A percentile compares a stretch with the other conserved stretches of the same genome.
Conservation (phyloP, 2,888 invertebrate species). For the Lepidonotus clava region DNA sequence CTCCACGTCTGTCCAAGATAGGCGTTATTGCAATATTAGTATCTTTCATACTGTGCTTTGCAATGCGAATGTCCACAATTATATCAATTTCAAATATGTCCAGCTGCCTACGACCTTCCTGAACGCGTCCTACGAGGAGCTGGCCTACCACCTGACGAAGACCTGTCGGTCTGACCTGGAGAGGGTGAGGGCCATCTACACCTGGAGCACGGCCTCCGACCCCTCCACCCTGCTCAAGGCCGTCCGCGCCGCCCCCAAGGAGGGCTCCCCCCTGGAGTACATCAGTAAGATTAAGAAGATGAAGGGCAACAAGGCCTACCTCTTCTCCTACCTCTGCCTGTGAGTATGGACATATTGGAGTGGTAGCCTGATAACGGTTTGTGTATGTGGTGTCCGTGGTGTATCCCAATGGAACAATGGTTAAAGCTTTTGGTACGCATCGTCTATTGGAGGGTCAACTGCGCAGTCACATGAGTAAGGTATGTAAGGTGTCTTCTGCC, state of each 20-base stretch:
- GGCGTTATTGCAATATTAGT: neutral
- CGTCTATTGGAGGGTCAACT: neutral
- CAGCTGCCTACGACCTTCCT: too few relatives aligned
- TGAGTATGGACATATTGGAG: neutral
- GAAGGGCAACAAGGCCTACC: constrained; percentile 77
- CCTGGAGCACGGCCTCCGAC: constrained; percentile 76
- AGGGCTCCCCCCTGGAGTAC: constrained; percentile 75
- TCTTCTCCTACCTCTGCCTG: constrained; percentile 66
- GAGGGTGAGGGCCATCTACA: constrained; percentile 71
- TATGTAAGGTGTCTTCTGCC: too few relatives aligned
- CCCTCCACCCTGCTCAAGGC: constrained; percentile 69
- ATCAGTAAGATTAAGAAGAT: constrained; percentile 74
- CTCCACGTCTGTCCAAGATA: neutral
- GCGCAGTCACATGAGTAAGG: too few relatives aligned
- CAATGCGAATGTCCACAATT: too few relatives aligned
- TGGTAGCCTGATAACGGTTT: neutral
- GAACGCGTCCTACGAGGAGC: constrained; percentile 4
- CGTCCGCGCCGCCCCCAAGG: constrained; percentile 68
- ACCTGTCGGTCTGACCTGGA: constrained; percentile 2
- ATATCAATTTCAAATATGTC: too few relatives aligned
- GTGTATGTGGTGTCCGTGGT: neutral
- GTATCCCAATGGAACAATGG: neutral
- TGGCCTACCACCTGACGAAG: neutral
- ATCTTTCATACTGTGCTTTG: neutral
- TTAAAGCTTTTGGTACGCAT: too few relatives aligned